Evolutionary conservation across 64 coral and sea anemone genomes (phyloP).

Genomic region (Acropora yongei): DNA sequence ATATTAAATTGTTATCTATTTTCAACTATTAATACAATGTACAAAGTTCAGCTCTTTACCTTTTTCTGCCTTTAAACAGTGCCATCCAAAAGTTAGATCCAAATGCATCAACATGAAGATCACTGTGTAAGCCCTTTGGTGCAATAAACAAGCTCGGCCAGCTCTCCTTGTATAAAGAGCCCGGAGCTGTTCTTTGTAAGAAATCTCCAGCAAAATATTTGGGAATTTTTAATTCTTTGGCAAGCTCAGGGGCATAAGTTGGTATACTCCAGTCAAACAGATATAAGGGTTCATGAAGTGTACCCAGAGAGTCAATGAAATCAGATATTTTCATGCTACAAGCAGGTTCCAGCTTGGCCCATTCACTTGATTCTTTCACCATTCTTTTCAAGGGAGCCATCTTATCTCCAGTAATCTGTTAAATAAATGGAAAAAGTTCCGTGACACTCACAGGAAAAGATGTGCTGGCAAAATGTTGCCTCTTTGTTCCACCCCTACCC

Average conservation of each 20-base stretch:
- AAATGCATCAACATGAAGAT: constrained; percentile 71
- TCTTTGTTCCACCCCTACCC: too few species aligned
- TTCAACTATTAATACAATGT: too few species aligned
- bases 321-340: constrained; percentile 48
- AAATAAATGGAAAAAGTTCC: background rate
- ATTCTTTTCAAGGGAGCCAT: constrained; percentile 44
- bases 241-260: constrained; percentile 40
- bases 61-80: constrained; percentile 76
- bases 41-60: background rate
- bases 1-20: too few species aligned
- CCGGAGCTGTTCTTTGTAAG: constrained; percentile 48
- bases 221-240: constrained; percentile 50
- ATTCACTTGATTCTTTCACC: constrained; percentile 67
- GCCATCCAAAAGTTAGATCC: constrained; percentile 80
- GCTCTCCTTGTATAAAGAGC: constrained; percentile 52
- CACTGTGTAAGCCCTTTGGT: constrained; percentile 43
- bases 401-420: constrained; percentile 49
- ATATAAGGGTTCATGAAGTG: constrained; percentile 45
- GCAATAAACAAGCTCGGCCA: constrained; percentile 75
- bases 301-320: constrained; percentile 54
- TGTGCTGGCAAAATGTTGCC: too few species aligned
- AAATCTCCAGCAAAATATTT: constrained; percentile 71
- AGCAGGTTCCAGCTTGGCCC: constrained; percentile 61
- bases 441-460: background rate
- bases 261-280: constrained; percentile 70